Conservation (phyloP, 2,888 invertebrate species). For the Lampropteryx suffumata region DNA sequence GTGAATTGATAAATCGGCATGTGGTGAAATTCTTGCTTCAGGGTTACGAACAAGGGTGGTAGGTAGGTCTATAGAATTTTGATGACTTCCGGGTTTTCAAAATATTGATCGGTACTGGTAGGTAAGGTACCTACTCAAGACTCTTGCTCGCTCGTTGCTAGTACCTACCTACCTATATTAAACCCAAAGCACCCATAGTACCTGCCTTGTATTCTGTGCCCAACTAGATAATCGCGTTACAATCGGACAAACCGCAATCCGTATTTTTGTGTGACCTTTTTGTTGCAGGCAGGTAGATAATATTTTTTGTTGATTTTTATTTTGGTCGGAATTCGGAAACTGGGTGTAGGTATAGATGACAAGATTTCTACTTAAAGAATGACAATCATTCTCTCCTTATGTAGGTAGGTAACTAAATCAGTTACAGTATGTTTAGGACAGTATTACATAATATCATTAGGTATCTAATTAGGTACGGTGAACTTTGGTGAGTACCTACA, state of each 20-base stretch:
- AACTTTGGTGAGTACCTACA: no score
- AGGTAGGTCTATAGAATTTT: slow-evolving; percentile 38
- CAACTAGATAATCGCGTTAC: no score
- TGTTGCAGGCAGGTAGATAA: slow-evolving; percentile 75
- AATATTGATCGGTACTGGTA: slow-evolving; percentile 81
- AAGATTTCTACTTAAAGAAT: no score
- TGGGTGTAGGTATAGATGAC: slow-evolving; percentile 7
- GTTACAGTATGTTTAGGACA: no score
- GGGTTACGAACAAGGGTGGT: slow-evolving; percentile 32
- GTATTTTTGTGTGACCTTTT: slow-evolving; percentile 52
- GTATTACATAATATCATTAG: no score
- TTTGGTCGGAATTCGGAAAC: slow-evolving; percentile 58
- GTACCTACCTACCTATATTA: no score
- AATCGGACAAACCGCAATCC: slow-evolving; percentile 58
- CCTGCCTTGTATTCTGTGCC: no score
- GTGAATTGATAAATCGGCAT: slow-evolving; percentile 23
- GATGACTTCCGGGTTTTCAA: slow-evolving; percentile 68
- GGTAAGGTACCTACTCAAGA: no score
- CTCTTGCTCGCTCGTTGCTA: no score
- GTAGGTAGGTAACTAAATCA: background rate
- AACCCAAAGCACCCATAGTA: no score
- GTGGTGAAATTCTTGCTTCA: slow-evolving; percentile 19
- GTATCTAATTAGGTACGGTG: no score
- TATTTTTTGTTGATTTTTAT: slow-evolving; percentile 65
- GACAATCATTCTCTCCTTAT: no score